Base-by-base conservation (phyloP, 2,888 invertebrate species). In the Marronus borbonicus region DNA sequence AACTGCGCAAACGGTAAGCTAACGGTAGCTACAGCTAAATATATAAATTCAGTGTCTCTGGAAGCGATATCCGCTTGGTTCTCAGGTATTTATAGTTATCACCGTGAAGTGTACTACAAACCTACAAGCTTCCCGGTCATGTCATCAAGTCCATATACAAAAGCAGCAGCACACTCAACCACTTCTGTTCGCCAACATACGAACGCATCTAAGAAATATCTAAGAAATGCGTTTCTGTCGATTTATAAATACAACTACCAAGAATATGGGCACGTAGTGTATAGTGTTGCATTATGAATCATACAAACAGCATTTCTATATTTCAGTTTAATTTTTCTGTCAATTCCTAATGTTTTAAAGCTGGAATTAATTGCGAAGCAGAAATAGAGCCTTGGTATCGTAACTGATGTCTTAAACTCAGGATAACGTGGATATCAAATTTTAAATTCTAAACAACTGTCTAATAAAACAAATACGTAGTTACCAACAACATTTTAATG, bases 1-100 rank as follows among this genome's bases (percentile, higher is more conserved):
- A 44, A 44, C 44, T 44, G 44, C 8, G 28, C 62, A 60, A 28
- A 14, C 12, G 24, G 10, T 28, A 31, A 62, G n/a, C n/a, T n/a
- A n/a, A n/a, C n/a, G n/a, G n/a, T 62, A 28, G 62, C 28, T 62
- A 5, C 31, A 31, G 8, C 31, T 28, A 12, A 62, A 31, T 62
- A 62, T 28, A 62, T 20, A 31, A 28, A 62, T 31, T 62, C 62
- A 14, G 24, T 28, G 28, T 28, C 28, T 31, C 28, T 31, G 12
- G 14, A 62, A 62, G 7, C 62, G 28, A 28, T 62, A 14, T 62
- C 31, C 28, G 31, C 31, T 31, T 28, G 31, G 28, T 31, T 62
- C 14, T 17, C 31, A 62, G 62, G 28, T 62, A 62, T 62, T 62
- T 62, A 62, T 62, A 62, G 62, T 62, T 62, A 62, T 14, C 1